Evolutionary conservation across 1,140 invertebrate species (phyloP).

Genomic region (Drosophila biarmipes): DNA sequence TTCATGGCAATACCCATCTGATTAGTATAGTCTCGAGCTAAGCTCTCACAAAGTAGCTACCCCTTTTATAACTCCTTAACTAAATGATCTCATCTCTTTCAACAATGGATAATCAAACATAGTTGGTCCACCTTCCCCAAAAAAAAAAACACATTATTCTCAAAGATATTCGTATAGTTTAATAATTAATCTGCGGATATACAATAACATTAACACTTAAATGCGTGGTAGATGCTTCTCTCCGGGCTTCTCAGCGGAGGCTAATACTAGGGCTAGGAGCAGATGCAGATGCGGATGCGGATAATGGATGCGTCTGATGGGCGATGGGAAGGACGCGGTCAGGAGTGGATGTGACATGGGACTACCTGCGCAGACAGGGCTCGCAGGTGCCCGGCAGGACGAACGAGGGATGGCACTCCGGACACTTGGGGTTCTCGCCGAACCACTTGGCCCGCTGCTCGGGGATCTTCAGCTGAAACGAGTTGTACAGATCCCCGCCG

Average conservation of each 20-base stretch:
- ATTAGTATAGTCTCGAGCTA: too few species aligned
- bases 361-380: slow-evolving; percentile 85
- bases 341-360: slow-evolving; percentile 4
- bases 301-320: slow-evolving; percentile 55
- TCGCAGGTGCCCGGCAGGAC: slow-evolving; percentile 86
- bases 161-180: slow-evolving; percentile 21
- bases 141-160: background rate
- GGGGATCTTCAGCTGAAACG: slow-evolving; percentile 86
- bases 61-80: too few species aligned
- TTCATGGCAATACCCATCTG: too few species aligned
- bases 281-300: slow-evolving; percentile 17
- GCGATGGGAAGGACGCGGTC: slow-evolving; percentile 25
- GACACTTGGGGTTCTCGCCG: slow-evolving; percentile 86
- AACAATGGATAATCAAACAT: too few species aligned
- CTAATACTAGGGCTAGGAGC: slow-evolving; percentile 41
- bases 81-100: too few species aligned
- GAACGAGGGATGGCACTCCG: slow-evolving; percentile 87
- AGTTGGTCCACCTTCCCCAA: too few species aligned
- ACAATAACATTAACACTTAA: slow-evolving; percentile 80
- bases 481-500: slow-evolving; percentile 85
- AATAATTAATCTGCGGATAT: slow-evolving; percentile 64
- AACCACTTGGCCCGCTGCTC: slow-evolving; percentile 85
- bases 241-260: slow-evolving; percentile 20
- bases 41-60: too few species aligned
- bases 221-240: slow-evolving; percentile 66